Conservation (phyloP, 2,113 vertebrate genomes). For the Chlamydotis undulata region DNA sequence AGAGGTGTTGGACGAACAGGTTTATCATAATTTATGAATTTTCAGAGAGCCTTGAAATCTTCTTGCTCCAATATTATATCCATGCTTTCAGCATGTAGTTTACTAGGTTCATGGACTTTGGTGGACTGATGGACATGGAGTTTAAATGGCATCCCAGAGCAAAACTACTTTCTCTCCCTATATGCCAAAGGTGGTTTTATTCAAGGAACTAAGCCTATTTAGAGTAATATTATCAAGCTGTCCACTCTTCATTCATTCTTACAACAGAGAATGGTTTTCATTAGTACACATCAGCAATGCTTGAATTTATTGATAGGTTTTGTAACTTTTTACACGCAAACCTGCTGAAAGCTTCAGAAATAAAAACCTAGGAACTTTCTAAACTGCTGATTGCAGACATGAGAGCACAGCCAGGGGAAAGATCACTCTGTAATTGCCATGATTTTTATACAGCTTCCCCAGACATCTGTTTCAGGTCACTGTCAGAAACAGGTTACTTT, state of each 20-base stretch:
- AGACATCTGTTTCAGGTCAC: slow-evolving; percentile 54
- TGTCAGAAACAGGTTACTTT: slow-evolving; percentile 43
- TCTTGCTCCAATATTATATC: neutral
- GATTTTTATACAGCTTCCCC: neutral
- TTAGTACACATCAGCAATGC: neutral
- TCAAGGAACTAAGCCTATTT: neutral
- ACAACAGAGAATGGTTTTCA: neutral
- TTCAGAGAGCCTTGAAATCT: neutral
- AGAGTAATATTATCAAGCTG: neutral
- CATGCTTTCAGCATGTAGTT: neutral
- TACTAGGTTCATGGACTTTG: neutral
- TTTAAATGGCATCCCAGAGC: neutral
- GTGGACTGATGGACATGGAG: neutral
- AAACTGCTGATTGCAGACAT: slow-evolving; percentile 25
- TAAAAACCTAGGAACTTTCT: neutral
- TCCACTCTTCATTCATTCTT: neutral
- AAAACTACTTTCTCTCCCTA: neutral
- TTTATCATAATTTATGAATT: slow-evolving; percentile 34
- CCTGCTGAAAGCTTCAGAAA: neutral
- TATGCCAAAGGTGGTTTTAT: neutral
- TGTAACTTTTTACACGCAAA: neutral
- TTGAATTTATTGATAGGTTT: neutral
- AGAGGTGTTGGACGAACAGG: neutral
- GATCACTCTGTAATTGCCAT: slow-evolving; percentile 28
- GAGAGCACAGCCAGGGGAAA: neutral